These are phyloP conservation scores for Vesta saturnalis DNA, from an alignment of 2,888 invertebrate genomes.

Conservation along the genomic window DNA sequence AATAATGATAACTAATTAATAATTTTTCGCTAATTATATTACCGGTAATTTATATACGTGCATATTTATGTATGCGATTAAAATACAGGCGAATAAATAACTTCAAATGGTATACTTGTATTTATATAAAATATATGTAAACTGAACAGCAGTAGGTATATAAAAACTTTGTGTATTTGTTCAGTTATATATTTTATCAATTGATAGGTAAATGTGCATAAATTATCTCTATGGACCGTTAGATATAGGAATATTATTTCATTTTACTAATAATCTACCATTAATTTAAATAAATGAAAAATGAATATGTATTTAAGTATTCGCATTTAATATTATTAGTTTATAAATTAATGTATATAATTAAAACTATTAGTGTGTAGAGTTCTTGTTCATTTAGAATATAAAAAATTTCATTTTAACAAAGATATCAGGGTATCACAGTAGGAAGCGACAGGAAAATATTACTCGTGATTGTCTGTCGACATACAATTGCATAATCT, in stretches of 20 bases:
- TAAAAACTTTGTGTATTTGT: background rate
- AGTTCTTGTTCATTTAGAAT: background rate
- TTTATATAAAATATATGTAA: no score
- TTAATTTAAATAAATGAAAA: background rate
- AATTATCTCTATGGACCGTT: background rate
- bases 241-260: background rate
- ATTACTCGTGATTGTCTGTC: slow-evolving; percentile 59
- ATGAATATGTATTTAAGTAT: background rate
- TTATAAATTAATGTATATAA: background rate
- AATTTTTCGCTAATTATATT: no score
- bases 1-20: no score
- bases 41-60: no score
- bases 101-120: no score
- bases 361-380: background rate
- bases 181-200: background rate
- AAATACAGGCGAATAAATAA: no score
- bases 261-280: background rate
- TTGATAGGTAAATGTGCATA: background rate
- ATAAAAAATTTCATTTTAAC: slow-evolving; percentile 41
- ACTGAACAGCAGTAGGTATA: background rate
- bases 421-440: slow-evolving; percentile 58
- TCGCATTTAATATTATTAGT: background rate
- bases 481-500: slow-evolving; percentile 61
- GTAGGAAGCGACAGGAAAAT: slow-evolving; percentile 57
- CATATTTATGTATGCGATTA: no score